These are phyloP conservation scores for Malthinus seriepunctatus DNA, from an alignment of 2,888 invertebrate genomes.

Conservation along the genomic window DNA sequence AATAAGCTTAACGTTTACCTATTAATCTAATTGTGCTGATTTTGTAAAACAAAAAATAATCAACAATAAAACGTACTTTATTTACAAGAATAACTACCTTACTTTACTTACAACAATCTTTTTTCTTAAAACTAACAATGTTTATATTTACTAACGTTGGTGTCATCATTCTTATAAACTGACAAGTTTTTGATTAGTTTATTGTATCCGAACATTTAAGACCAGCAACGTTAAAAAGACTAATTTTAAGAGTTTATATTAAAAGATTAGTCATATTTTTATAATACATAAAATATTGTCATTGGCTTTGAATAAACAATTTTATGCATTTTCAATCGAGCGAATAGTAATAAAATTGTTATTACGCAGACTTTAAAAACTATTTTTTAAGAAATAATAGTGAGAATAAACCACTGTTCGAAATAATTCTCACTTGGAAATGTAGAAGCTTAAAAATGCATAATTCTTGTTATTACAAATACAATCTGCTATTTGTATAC, in stretches of 20 bases:
- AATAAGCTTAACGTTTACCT: background rate
- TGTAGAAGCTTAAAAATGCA: too few species aligned
- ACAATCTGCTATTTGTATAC: conserved; percentile 1
- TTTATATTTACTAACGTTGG: conserved; percentile 11
- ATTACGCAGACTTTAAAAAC: too few species aligned
- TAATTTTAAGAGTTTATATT: background rate
- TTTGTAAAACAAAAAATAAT: background rate
- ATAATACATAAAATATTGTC: conserved; percentile 3
- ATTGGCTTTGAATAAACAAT: background rate
- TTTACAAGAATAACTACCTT: conserved; percentile 8
- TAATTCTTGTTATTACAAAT: too few species aligned
- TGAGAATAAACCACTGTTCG: too few species aligned
- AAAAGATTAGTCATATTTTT: background rate
- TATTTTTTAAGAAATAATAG: too few species aligned
- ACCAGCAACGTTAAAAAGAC: background rate
- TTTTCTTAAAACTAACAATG: conserved; percentile 8
- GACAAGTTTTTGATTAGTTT: conserved; percentile 1
- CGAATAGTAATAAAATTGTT: too few species aligned
- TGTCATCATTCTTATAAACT: conserved; percentile 6
- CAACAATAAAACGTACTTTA: conserved; percentile 14
- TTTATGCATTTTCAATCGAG: too few species aligned
- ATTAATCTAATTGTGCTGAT: background rate
- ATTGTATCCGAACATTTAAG: background rate
- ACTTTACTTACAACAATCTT: background rate
- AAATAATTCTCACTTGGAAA: too few species aligned